These are phyloP conservation scores for Podilymbus podiceps DNA, from an alignment of 2,113 vertebrate genomes.

Conservation along the genomic window DNA sequence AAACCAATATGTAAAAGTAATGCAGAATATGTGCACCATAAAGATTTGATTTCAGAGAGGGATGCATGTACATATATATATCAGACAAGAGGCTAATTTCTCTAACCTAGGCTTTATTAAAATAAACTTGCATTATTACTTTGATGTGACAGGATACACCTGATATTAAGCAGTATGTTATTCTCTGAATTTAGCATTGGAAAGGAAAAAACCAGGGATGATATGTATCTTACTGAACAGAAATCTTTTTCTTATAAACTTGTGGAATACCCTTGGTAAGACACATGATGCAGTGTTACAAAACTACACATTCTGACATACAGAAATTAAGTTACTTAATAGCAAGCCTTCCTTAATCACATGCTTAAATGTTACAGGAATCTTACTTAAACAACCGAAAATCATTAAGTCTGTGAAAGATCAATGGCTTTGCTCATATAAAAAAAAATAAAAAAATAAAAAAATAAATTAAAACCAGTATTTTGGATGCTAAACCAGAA, in stretches of 20 bases:
- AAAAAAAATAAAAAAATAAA: not conserved
- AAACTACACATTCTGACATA: not conserved
- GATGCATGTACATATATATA: not conserved
- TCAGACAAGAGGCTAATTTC: not conserved
- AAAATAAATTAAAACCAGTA: not conserved
- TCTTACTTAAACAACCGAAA: not conserved
- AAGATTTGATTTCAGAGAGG: not conserved
- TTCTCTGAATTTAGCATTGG: not conserved
- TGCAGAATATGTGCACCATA: not conserved
- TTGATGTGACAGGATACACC: not conserved
- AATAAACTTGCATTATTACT: not conserved
- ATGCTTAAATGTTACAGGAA: not conserved
- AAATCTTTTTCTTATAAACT: not conserved
- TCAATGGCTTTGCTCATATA: not conserved
- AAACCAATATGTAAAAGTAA: not conserved
- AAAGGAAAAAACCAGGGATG: not conserved
- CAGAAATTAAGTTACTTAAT: not conserved
- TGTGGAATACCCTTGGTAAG: not conserved
- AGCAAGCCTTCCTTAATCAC: not conserved
- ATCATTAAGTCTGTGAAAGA: not conserved
- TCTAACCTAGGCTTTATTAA: not conserved
- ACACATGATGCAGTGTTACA: not conserved
- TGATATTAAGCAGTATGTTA: not conserved
- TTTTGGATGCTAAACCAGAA: slow-evolving; percentile 37
- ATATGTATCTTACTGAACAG: not conserved